Base-by-base conservation (phyloP, 2,797 vertebrate genomes). In the Chaetodon trifasciatus region DNA sequence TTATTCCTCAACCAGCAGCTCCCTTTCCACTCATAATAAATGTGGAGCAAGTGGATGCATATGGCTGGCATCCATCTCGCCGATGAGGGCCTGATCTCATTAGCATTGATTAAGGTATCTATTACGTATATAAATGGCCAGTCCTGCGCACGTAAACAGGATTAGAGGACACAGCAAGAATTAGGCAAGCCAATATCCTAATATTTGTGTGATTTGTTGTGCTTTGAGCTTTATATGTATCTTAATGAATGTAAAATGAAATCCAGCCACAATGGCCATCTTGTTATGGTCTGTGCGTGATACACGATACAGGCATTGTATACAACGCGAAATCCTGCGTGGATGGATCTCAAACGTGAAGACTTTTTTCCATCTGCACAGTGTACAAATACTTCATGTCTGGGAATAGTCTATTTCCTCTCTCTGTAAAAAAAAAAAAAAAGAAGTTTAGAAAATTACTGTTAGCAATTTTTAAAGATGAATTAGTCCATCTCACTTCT, bases 101-200 rank as follows among this genome's bases (percentile, higher is more conserved):
- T 87, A 89, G 64, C 57, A 85, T 76, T 67, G 82, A 91, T 89
- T 66, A 60, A 17, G n/a, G 70, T 78, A 83, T 84, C 69, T 64
- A 35, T 79, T 74, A 35, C 55, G 28, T 32, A 32, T 4, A 81
- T 76, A 73, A 84, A 84, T 76, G 71, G 53, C 56, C 19, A 49
- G 74, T 24, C 63, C 10, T 58, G 63, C 44, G 37, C 56, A 70
- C 70, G 68, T n/a, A 76, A 57, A 75, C 47, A 70, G 39, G 9
- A 47, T 9, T 47, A 49, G 4, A 35, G 16, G 32, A 44, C 46
- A 42, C 12, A 63, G 68, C 23, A 56, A 39, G 12, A 58, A 52
- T 46, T 0, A 69, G 4, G 24, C 11, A 50, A 55, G 58, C 40
- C 1, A 8, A 40, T 65, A 39, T 78, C 21, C n/a, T 47, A 42